Percentiles rank a stretch among this genome's conserved stretches.
Conservation (phyloP, 2,797 vertebrate species). For the Mareca penelope region DNA sequence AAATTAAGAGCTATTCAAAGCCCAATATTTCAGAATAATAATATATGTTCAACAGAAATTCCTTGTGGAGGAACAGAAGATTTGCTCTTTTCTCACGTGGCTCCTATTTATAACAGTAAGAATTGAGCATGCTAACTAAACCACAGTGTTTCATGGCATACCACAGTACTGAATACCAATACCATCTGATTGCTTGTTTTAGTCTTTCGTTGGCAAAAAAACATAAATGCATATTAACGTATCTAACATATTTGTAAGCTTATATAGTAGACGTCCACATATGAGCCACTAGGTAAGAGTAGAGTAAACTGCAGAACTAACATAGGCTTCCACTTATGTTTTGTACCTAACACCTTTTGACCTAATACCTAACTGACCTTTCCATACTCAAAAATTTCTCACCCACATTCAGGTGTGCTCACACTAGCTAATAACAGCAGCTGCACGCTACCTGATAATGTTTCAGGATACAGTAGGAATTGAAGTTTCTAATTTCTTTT, state of each 20-base stretch:
- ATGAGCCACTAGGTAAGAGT: not conserved
- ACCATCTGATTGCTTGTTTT: not conserved
- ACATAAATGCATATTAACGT: not conserved
- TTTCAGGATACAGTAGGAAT: not conserved
- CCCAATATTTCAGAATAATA: not conserved
- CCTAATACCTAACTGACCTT: not conserved
- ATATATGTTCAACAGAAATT: not conserved
- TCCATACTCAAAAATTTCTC: not conserved
- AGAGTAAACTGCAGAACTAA: not conserved
- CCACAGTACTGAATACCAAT: not conserved
- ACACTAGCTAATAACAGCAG: not conserved
- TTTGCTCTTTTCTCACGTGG: not conserved
- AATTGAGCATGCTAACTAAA: not conserved
- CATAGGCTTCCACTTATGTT: not conserved
- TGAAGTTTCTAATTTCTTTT: not conserved
- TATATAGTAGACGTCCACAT: not conserved
- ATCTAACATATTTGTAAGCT: not conserved
- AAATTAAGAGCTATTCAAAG: not conserved
- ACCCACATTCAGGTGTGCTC: accelerated
- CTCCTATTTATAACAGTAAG: not conserved
- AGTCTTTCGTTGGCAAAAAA: not conserved
- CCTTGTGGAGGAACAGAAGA: not conserved
- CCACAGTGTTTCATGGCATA: not conserved
- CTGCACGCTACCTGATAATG: not conserved
- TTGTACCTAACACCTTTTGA: not conserved